Percentiles rank a stretch among this genome's conserved stretches.
Evolutionary conservation across 2,797 vertebrate species (phyloP).

Genomic region (Capromys pilorides): DNA sequence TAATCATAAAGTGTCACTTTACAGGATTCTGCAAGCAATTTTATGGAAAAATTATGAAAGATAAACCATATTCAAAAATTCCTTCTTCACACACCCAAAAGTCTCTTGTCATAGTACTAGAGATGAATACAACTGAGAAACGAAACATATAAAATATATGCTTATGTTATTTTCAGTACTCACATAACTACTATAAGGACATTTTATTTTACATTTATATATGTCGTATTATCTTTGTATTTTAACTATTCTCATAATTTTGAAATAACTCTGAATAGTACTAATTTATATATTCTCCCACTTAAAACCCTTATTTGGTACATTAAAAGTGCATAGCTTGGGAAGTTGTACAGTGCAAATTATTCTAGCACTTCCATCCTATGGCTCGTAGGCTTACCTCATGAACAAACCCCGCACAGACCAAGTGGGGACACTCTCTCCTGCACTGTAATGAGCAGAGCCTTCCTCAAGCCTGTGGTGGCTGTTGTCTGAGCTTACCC

Average conservation of each 20-base stretch:
- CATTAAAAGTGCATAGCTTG: not conserved
- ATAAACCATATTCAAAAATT: not conserved
- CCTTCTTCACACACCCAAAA: not conserved
- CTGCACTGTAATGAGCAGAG: not conserved
- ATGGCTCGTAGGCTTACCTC: not conserved
- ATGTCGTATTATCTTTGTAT: not conserved
- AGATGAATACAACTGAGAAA: not conserved
- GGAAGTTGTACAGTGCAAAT: not conserved
- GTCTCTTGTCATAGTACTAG: not conserved
- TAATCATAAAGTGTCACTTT: not conserved
- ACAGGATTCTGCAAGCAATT: not conserved
- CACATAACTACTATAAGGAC: not conserved
- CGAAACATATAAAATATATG: not conserved
- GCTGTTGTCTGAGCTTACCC: not conserved
- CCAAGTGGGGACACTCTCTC: not conserved
- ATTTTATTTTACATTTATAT: not conserved
- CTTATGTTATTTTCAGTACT: not conserved
- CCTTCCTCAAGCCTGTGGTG: not conserved
- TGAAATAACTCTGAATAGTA: slow-evolving; percentile 1
- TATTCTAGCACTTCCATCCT: not conserved
- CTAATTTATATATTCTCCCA: not conserved
- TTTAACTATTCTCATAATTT: not conserved
- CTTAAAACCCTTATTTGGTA: not conserved
- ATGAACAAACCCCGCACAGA: not conserved
- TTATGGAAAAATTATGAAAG: not conserved